Percentiles rank a stretch among this genome's conserved stretches.
These are phyloP conservation scores for Andrena trimmerana DNA, from an alignment of 2,888 invertebrate species.

Conservation along the genomic window DNA sequence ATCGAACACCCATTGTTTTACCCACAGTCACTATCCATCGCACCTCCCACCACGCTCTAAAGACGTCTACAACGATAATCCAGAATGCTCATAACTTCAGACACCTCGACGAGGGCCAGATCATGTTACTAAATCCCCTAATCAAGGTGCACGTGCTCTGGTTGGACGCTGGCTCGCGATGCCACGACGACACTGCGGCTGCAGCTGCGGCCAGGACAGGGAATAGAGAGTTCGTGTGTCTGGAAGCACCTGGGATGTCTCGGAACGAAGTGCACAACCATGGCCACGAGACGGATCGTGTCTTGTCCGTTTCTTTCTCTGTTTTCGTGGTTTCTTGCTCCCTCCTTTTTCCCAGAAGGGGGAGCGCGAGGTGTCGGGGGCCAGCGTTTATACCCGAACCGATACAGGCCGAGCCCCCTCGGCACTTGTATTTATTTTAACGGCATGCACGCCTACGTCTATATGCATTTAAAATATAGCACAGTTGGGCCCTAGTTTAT, in stretches of 20 bases:
- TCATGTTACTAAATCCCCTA: constrained; percentile 53
- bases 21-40: not conserved
- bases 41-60: not conserved
- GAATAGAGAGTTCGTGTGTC: constrained; percentile 54
- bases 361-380: constrained; percentile 79
- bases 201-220: constrained; percentile 42
- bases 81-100: constrained; percentile 1
- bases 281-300: constrained; percentile 50
- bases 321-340: constrained; percentile 44
- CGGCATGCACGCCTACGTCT: constrained; percentile 83
- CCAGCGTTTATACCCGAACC: constrained; percentile 76
- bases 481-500: constrained; percentile 84
- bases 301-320: constrained; percentile 32
- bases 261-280: constrained; percentile 38
- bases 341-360: constrained; percentile 62
- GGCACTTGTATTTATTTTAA: constrained; percentile 82
- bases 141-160: constrained; percentile 53
- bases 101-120: constrained; percentile 26
- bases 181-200: constrained; percentile 19
- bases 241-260: constrained; percentile 61
- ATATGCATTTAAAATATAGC: constrained; percentile 84
- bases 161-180: constrained; percentile 33
- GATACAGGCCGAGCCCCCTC: constrained; percentile 71
- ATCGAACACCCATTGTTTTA: not conserved
- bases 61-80: not conserved